Conservation (phyloP, 2,797 vertebrate species). For the Neostethus bicornis region DNA sequence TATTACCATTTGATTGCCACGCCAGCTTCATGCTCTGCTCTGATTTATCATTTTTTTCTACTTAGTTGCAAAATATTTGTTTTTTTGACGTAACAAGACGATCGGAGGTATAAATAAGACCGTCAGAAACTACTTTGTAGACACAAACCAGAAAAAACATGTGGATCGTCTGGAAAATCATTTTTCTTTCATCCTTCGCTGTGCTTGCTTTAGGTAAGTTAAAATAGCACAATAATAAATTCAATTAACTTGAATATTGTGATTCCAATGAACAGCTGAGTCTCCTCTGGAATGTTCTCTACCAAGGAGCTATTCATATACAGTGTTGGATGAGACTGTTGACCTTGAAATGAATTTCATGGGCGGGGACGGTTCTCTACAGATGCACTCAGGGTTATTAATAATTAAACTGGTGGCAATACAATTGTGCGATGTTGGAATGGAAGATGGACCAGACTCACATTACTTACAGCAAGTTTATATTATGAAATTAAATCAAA, state of each 20-base stretch:
- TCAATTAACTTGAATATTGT: too few relatives aligned
- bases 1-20: too few relatives aligned
- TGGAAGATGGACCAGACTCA: constrained; percentile 63
- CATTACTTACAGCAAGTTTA: background rate
- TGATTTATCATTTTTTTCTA: too few relatives aligned
- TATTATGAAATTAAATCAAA: too few relatives aligned
- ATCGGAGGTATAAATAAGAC: constrained; percentile 44
- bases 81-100: too few relatives aligned
- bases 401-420: background rate
- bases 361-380: constrained; percentile 38
- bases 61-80: too few relatives aligned
- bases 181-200: constrained; percentile 27
- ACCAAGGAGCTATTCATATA: constrained; percentile 29
- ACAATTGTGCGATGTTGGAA: constrained; percentile 17
- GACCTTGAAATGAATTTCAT: background rate
- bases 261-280: constrained; percentile 31
- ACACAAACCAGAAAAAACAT: constrained; percentile 24
- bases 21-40: too few relatives aligned
- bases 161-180: background rate
- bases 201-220: constrained; percentile 50
- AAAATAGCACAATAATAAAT: too few relatives aligned
- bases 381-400: constrained; percentile 42
- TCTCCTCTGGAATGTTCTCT: constrained; percentile 27
- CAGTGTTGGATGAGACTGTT: background rate
- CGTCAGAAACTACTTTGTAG: background rate